phyloP scores from a whole-genome alignment of 2,113 vertebrate genomes.

The Rhynchopsitta pachyrhyncha region DNA sequence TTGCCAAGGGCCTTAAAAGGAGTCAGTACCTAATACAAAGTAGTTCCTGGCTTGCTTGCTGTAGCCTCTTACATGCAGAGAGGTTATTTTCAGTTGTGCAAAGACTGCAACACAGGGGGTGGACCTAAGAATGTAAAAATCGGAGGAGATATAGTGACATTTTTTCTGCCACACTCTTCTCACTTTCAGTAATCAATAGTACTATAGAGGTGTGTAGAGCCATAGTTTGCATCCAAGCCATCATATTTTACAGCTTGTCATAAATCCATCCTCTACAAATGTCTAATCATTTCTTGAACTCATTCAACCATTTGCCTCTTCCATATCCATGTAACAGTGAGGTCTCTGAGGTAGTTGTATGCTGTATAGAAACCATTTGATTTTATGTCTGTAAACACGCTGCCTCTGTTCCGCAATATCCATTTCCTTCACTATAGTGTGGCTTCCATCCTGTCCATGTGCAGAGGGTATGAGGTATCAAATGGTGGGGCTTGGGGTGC shows the following conservation, averaged over 20 bases:
- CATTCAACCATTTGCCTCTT: background rate
- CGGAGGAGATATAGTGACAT: background rate
- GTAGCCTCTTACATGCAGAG: background rate
- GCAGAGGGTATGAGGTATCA: background rate
- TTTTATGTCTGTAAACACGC: background rate
- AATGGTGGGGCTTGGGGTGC: fast-evolving
- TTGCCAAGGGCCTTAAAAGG: background rate
- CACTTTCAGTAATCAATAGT: background rate
- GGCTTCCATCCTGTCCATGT: background rate
- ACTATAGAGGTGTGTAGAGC: background rate
- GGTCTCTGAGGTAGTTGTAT: background rate
- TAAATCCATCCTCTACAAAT: background rate
- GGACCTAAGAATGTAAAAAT: background rate
- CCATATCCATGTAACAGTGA: background rate
- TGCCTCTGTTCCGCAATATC: background rate
- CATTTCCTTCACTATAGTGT: background rate
- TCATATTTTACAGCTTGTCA: background rate
- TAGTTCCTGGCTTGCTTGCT: background rate
- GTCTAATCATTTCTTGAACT: background rate
- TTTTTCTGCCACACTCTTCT: background rate
- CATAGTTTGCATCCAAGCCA: background rate
- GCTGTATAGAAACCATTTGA: background rate
- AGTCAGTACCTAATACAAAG: background rate
- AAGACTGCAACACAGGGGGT: background rate
- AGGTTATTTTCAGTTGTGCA: background rate